These are phyloP conservation scores for Periophthalmus modestus DNA, from an alignment of 2,113 vertebrate genomes.

Conservation along the genomic window DNA sequence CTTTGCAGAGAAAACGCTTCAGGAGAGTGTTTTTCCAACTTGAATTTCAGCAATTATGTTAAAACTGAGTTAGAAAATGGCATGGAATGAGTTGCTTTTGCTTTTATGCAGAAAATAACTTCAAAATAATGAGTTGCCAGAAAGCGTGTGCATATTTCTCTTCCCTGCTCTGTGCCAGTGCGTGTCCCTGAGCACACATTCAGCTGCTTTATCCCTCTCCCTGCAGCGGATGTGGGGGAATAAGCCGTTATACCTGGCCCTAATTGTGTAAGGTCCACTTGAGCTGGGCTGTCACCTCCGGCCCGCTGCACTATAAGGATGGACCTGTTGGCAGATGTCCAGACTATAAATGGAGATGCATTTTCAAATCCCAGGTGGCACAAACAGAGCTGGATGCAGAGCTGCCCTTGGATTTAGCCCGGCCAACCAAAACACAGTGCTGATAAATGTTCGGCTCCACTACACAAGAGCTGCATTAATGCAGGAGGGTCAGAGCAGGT, in stretches of 20 bases:
- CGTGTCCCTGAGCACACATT: constrained; percentile 18
- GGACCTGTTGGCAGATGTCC: constrained; percentile 54
- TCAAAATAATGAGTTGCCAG: constrained; percentile 26
- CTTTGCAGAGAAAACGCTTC: neutral
- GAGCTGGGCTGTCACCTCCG: constrained; percentile 40
- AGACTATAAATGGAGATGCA: constrained; percentile 63
- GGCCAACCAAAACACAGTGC: constrained; percentile 36
- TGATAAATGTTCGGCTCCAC: constrained; percentile 48
- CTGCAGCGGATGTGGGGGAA: constrained; percentile 18
- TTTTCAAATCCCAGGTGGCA: constrained; percentile 63
- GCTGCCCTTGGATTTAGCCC: constrained; percentile 40
- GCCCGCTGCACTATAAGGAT: constrained; percentile 46
- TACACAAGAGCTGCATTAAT: constrained; percentile 44
- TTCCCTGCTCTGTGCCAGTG: neutral
- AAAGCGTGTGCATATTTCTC: neutral
- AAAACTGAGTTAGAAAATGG: constrained; percentile 9
- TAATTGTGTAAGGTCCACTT: constrained; percentile 50
- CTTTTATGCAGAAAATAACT: constrained; percentile 15
- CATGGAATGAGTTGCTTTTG: constrained; percentile 9
- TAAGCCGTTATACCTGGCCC: constrained; percentile 39
- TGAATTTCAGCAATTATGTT: neutral
- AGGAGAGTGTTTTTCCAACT: neutral
- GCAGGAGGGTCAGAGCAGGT: constrained; percentile 35
- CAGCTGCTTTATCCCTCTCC: constrained; percentile 41
- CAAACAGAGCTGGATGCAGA: constrained; percentile 39